phyloP scores from a whole-genome alignment of 1,140 invertebrate genomes.

The Musca domestica region DNA sequence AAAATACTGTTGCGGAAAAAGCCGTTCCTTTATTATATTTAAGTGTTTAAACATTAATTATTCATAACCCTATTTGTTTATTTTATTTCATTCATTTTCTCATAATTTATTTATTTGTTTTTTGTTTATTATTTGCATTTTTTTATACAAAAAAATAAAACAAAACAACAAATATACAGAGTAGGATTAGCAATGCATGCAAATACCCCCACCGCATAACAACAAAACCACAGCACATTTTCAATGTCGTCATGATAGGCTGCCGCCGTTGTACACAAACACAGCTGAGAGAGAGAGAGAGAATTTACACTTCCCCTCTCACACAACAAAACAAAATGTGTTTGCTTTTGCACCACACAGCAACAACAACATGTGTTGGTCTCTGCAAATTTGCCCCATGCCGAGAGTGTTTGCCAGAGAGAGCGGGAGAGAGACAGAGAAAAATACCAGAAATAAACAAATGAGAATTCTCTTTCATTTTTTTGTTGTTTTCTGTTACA shows the following conservation, averaged over 20 bases:
- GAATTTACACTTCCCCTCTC: too few species aligned
- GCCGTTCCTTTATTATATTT: too few species aligned
- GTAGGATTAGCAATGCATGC: neutral
- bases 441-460: too few species aligned
- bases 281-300: too few species aligned
- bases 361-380: too few species aligned
- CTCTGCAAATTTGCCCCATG: too few species aligned
- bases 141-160: neutral
- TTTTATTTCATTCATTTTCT: neutral
- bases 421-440: neutral
- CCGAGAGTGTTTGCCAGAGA: neutral
- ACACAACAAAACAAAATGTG: too few species aligned
- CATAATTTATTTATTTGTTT: constrained; percentile 3
- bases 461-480: too few species aligned
- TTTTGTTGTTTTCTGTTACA: too few species aligned
- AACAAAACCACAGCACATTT: constrained; percentile 5
- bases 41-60: neutral
- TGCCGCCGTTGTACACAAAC: neutral
- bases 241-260: constrained; percentile 13
- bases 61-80: neutral
- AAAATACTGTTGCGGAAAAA: too few species aligned
- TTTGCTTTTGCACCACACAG: too few species aligned
- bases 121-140: constrained; percentile 5
- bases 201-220: constrained; percentile 21
- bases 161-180: constrained; percentile 3